Conservation (phyloP, 2,113 vertebrate genomes). For the Neodon shergylaensis region DNA sequence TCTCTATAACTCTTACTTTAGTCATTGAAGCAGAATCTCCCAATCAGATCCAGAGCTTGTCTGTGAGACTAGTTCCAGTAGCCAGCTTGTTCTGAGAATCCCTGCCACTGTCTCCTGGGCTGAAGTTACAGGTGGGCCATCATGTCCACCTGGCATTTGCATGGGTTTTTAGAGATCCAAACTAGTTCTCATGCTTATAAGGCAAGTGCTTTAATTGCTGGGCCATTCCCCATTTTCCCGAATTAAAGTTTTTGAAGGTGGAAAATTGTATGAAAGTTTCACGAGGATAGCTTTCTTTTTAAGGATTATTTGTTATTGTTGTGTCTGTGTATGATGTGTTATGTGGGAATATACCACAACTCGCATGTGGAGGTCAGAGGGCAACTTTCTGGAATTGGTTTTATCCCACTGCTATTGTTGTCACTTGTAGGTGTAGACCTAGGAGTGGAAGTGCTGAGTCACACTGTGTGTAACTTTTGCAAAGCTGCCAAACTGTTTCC, state of each 20-base stretch:
- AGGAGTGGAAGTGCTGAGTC: background rate
- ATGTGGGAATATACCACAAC: background rate
- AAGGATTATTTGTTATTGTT: background rate
- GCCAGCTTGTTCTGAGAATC: background rate
- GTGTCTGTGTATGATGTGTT: background rate
- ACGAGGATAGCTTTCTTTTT: background rate
- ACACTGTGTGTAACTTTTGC: background rate
- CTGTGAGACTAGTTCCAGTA: background rate
- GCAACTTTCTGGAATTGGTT: background rate
- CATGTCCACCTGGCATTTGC: background rate
- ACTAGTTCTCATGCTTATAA: background rate
- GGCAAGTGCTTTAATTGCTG: background rate
- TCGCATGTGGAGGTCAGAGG: background rate
- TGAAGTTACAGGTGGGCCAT: background rate
- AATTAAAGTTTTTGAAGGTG: conserved; percentile 37
- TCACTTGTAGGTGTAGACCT: background rate
- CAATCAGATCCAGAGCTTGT: background rate
- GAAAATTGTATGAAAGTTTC: conserved; percentile 20
- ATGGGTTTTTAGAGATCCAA: background rate
- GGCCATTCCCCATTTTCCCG: background rate
- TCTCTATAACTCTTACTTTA: background rate
- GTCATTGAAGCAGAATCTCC: background rate
- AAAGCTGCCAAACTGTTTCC: background rate
- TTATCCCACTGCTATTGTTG: background rate
- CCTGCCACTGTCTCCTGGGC: background rate